These are phyloP conservation scores for Pocillopora damicornis DNA, from an alignment of 64 coral and sea anemone species.

Conservation along the genomic window DNA sequence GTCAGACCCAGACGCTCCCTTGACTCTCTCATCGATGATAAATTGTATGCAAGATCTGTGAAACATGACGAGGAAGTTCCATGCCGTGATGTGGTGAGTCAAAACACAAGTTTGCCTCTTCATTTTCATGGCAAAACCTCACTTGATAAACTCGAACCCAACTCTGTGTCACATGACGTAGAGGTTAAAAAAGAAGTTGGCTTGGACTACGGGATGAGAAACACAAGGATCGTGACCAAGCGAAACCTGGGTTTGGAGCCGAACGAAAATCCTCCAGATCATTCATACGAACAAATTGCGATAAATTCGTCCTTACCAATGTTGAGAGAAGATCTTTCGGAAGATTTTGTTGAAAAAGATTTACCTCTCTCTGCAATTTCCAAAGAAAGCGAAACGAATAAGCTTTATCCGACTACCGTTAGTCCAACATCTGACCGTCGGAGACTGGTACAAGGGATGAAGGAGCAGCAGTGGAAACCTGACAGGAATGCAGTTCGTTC, in stretches of 20 bases:
- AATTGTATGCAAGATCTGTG: background rate
- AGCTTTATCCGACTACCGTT: background rate
- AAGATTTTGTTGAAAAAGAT: background rate
- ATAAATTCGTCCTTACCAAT: background rate
- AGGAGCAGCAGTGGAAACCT: background rate
- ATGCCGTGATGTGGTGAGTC: background rate
- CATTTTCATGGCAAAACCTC: background rate
- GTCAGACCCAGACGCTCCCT: background rate
- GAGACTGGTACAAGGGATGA: no score
- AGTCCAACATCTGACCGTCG: background rate
- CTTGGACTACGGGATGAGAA: background rate
- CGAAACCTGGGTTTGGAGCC: background rate
- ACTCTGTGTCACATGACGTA: background rate
- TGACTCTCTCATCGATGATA: background rate
- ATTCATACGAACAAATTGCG: background rate
- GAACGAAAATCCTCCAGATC: background rate
- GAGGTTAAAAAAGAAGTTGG: background rate
- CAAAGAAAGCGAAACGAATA: background rate
- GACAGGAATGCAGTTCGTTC: background rate
- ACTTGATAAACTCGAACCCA: background rate
- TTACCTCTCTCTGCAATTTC: background rate
- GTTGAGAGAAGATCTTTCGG: background rate
- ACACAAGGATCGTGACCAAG: background rate
- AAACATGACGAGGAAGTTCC: conserved; percentile 19
- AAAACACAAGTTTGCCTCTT: conserved; percentile 18